A percentile compares a stretch with the other conserved stretches of the same genome.
These are phyloP conservation scores for Mamestra configurata DNA, from an alignment of 1,140 invertebrate species.

Conservation along the genomic window DNA sequence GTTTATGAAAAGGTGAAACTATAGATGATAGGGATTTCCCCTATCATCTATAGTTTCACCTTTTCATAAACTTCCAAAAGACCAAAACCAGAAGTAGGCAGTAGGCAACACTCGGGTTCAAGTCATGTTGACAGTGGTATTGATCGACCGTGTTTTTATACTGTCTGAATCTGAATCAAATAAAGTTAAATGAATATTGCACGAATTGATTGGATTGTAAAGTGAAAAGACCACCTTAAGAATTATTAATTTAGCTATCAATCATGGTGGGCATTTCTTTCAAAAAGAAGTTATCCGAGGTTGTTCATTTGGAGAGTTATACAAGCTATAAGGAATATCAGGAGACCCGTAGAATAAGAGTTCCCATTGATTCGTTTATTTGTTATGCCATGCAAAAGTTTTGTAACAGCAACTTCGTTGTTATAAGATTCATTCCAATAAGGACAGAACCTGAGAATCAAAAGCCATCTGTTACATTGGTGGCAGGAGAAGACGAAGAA, in stretches of 20 bases:
- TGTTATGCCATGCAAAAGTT: slow-evolving; percentile 81
- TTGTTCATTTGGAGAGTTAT: slow-evolving; percentile 52
- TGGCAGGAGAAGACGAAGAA: slow-evolving; percentile 43
- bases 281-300: background rate
- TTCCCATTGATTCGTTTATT: slow-evolving; percentile 74
- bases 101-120: too few relatives aligned
- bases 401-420: slow-evolving; percentile 68
- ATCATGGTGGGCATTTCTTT: slow-evolving; percentile 23
- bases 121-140: too few relatives aligned
- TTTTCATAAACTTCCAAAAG: too few relatives aligned
- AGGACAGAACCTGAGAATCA: slow-evolving; percentile 47
- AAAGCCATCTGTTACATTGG: slow-evolving; percentile 54
- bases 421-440: slow-evolving; percentile 67
- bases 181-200: background rate
- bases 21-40: too few relatives aligned
- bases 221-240: background rate
- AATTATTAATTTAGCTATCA: background rate
- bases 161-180: too few relatives aligned
- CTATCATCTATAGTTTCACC: too few relatives aligned
- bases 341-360: slow-evolving; percentile 48
- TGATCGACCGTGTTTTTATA: too few relatives aligned
- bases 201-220: background rate
- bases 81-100: too few relatives aligned
- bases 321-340: slow-evolving; percentile 45
- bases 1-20: too few relatives aligned